These are phyloP conservation scores for Balanococcus diminutus DNA, from an alignment of 2,888 invertebrate species.

Conservation along the genomic window DNA sequence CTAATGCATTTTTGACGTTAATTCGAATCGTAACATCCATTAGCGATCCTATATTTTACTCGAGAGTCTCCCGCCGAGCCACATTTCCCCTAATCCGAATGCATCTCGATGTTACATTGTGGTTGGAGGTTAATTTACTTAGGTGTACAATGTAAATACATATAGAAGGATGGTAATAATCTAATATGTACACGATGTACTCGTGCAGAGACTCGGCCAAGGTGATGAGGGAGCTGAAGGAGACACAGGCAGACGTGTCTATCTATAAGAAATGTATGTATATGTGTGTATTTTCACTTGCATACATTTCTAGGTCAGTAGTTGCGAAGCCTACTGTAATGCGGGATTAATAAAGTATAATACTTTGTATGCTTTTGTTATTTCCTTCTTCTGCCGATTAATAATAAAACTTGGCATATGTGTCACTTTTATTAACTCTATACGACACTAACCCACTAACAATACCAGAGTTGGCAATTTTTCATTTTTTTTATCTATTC, in stretches of 20 bases:
- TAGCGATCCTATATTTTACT: neutral
- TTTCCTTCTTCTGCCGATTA: slow-evolving; percentile 11
- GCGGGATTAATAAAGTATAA: slow-evolving; percentile 51
- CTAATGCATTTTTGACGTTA: neutral
- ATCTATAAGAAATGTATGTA: neutral
- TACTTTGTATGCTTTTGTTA: slow-evolving; percentile 39
- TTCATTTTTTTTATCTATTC: slow-evolving; percentile 39
- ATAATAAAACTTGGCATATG: slow-evolving; percentile 35
- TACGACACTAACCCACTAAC: slow-evolving; percentile 32
- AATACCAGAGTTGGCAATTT: slow-evolving; percentile 39
- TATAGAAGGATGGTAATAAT: neutral
- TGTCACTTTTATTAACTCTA: neutral
- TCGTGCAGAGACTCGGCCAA: neutral
- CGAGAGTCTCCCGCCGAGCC: neutral
- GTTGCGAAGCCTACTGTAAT: slow-evolving; percentile 36
- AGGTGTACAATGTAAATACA: neutral
- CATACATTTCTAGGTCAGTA: slow-evolving; percentile 42
- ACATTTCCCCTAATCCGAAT: neutral
- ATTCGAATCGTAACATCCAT: neutral
- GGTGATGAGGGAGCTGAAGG: neutral
- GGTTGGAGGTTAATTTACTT: neutral
- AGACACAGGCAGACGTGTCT: neutral
- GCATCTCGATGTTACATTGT: neutral
- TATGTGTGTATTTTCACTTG: slow-evolving; percentile 23
- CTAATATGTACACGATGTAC: neutral